Percentiles rank a stretch among this genome's conserved stretches.
phyloP scores from a whole-genome alignment of 1,140 invertebrate species.

The Dinoponera quadriceps region DNA sequence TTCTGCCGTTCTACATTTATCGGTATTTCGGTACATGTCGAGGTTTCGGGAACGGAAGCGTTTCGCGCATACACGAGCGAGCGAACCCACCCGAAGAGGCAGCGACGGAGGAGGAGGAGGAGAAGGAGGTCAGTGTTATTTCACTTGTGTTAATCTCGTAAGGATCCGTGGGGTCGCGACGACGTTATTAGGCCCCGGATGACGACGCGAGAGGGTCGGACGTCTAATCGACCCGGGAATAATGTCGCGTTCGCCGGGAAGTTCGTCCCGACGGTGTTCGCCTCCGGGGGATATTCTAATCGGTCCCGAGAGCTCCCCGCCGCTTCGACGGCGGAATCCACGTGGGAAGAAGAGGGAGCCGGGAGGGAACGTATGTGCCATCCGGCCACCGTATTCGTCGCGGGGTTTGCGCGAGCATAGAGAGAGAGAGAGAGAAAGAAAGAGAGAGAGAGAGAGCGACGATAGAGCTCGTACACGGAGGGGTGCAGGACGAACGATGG shows the following conservation, averaged over 20 bases:
- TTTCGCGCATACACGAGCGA: no score
- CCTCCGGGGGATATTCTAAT: constrained; percentile 75
- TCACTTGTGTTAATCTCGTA: constrained; percentile 45
- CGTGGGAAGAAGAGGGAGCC: not conserved
- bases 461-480: no score
- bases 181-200: constrained; percentile 55
- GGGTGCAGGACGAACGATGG: not conserved
- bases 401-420: constrained; percentile 17
- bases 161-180: constrained; percentile 21
- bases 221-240: constrained; percentile 65
- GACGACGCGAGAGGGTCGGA: constrained; percentile 37
- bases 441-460: not conserved
- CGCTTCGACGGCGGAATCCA: constrained; percentile 22
- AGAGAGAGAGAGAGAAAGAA: not conserved
- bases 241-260: constrained; percentile 56
- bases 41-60: no score
- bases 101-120: not conserved
- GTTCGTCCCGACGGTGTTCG: constrained; percentile 33
- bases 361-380: constrained; percentile 6
- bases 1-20: no score
- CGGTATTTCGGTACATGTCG: no score
- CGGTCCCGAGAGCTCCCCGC: constrained; percentile 54
- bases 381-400: constrained; percentile 21
- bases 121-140: constrained; percentile 31
- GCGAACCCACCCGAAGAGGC: no score